A percentile compares a stretch with the other conserved stretches of the same genome.
Evolutionary conservation across 2,113 vertebrate species (phyloP).

Genomic region (Sylvilagus bachmani): DNA sequence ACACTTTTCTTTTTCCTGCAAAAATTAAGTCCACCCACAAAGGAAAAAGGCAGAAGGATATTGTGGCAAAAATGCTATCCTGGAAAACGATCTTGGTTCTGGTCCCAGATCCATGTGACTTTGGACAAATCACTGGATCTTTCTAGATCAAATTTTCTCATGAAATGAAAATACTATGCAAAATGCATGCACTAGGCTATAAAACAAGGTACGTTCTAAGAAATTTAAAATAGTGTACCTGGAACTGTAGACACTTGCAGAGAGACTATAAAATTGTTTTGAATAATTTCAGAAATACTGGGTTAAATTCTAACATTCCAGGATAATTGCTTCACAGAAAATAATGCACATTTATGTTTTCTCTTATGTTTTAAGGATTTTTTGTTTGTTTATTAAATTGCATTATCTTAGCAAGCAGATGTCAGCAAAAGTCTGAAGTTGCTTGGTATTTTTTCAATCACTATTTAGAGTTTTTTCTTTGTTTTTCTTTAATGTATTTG

Average conservation of each 20-base stretch:
- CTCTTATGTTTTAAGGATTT: not conserved
- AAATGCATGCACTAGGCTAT: not conserved
- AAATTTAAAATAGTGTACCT: not conserved
- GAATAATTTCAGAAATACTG: not conserved
- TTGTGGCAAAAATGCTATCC: constrained; percentile 24
- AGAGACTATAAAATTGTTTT: not conserved
- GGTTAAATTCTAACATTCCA: not conserved
- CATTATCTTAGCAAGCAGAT: constrained; percentile 10
- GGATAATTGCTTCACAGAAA: not conserved
- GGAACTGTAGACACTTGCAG: not conserved
- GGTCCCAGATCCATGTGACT: not conserved
- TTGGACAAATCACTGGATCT: constrained; percentile 34
- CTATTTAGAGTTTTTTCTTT: constrained; percentile 58
- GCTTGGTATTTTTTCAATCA: constrained; percentile 46
- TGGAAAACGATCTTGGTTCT: constrained; percentile 52
- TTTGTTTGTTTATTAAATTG: not conserved
- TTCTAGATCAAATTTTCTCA: constrained; percentile 7
- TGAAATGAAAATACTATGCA: not conserved
- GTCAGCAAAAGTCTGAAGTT: constrained; percentile 37
- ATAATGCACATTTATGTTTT: not conserved
- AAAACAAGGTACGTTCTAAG: not conserved
- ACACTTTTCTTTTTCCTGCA: accelerated
- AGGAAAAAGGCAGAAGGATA: constrained; percentile 62
- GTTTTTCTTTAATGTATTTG: constrained; percentile 43
- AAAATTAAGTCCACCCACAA: constrained; percentile 32